phyloP scores from a whole-genome alignment of 1,140 invertebrate species.

The Drosophila orosa region DNA sequence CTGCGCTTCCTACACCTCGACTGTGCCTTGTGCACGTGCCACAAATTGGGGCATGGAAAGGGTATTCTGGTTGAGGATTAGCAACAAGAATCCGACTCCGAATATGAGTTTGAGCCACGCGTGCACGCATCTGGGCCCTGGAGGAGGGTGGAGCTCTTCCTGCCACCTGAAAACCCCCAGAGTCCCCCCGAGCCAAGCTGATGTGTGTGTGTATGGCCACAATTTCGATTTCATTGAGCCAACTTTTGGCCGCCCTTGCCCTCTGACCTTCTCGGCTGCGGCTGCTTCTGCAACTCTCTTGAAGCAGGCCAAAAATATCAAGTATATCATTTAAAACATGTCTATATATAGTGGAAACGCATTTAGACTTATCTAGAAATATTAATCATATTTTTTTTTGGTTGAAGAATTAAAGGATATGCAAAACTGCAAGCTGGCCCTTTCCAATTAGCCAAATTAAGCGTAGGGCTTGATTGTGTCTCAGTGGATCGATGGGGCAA shows the following conservation, averaged over 20 bases:
- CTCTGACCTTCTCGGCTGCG: neutral
- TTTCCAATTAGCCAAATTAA: conserved; percentile 17
- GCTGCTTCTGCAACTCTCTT: neutral
- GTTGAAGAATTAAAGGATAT: too few species aligned
- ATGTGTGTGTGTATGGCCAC: conserved; percentile 38
- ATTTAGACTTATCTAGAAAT: too few species aligned
- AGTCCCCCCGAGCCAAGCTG: neutral
- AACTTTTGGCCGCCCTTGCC: conserved; percentile 20
- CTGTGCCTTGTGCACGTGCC: conserved; percentile 41
- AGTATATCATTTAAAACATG: too few species aligned
- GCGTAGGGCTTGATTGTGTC: conserved; percentile 10
- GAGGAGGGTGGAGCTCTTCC: neutral
- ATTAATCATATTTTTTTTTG: too few species aligned
- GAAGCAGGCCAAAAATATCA: neutral
- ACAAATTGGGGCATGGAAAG: conserved; percentile 1
- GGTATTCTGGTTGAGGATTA: neutral
- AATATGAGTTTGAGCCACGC: conserved; percentile 14
- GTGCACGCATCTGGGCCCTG: conserved; percentile 28
- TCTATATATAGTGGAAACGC: too few species aligned
- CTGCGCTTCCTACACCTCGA: neutral
- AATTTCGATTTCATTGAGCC: conserved; percentile 46
- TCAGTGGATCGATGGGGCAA: conserved; percentile 1
- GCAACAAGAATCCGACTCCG: conserved; percentile 14
- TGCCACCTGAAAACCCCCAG: conserved; percentile 1
- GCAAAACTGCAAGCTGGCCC: neutral